Evolutionary conservation across 2,113 vertebrate genomes (phyloP), one percentile per base, ranked within the genome.

Genomic region (Seriola dumerili): DNA sequence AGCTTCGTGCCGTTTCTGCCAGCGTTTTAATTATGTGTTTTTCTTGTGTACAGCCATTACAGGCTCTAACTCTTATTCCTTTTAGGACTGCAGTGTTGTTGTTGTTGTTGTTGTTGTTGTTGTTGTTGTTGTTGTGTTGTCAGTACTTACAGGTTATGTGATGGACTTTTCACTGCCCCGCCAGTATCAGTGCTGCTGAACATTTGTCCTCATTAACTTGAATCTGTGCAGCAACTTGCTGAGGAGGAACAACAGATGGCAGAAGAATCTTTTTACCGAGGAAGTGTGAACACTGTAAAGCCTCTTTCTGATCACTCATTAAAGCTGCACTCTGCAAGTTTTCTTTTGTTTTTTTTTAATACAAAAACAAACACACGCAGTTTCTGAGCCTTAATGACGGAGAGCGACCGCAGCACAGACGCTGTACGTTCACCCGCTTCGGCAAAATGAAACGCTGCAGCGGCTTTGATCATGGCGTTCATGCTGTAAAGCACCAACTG

Each of bases 131-230:
- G 40, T 8, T 63, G 34, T 46, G n/a, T 40, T 52, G 17, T 46
- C 17, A n/a, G 11, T 42, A 6, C 16, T 70, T 44, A 1, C 29
- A 25, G 25, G n/a, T 0, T 61, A 4, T 65, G 16, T 1, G 32
- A 12, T 1, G 5, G 21, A 46, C 11, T 29, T 48, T 25, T 29
- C 5, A 16, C 2, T 7, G 5, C 11, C 6, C 29, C 23, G 2
- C 40, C 36, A 21, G 57, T 55, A 16, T 23, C 9, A 40, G 14
- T 46, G 59, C 78, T 55, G 69, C 71, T 78, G n/a, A 16, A 57
- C n/a, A 62, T 48, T 10, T 54, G 42, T 73, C 57, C 42, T 80
- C n/a, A 29, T 67, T 85, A 64, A 29, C 34, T 67, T 32, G 25
- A 71, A 65, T 38, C 10, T 70, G n/a, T n/a, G 8, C 59, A 62